phyloP scores from a whole-genome alignment of 2,113 vertebrate species.

The Eonycteris spelaea region DNA sequence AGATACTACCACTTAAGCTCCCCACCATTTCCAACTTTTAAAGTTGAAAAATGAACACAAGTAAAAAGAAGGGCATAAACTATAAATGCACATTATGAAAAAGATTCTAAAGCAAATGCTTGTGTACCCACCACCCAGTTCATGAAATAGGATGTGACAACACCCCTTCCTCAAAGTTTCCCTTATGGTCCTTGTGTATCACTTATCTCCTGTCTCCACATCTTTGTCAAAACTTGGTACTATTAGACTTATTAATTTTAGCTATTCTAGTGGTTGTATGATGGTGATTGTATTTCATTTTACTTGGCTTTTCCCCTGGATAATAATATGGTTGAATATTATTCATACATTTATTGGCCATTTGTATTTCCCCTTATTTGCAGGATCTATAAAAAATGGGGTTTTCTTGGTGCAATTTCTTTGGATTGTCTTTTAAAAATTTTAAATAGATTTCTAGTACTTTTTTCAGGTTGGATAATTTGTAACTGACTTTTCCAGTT shows the following conservation, averaged over 20 bases:
- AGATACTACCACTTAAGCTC: not conserved
- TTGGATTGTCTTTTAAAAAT: not conserved
- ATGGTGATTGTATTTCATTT: not conserved
- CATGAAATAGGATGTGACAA: not conserved
- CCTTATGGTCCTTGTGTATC: not conserved
- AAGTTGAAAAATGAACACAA: not conserved
- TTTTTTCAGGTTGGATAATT: not conserved
- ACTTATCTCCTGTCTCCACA: not conserved
- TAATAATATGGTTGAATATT: not conserved
- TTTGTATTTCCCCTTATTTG: not conserved
- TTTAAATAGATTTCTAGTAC: not conserved
- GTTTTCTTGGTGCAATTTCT: not conserved
- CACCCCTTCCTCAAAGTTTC: not conserved
- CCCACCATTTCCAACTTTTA: not conserved
- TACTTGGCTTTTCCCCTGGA: not conserved
- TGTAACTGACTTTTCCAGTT: not conserved
- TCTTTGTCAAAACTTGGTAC: not conserved
- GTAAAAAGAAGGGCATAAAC: not conserved
- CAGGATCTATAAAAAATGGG: not conserved
- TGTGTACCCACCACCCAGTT: not conserved
- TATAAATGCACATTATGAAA: not conserved
- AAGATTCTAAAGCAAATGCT: not conserved
- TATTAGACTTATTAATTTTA: not conserved
- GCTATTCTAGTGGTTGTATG: not conserved
- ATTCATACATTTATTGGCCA: not conserved